These are phyloP conservation scores for Hetaerina titia DNA, from an alignment of 2,888 invertebrate genomes.

Conservation along the genomic window DNA sequence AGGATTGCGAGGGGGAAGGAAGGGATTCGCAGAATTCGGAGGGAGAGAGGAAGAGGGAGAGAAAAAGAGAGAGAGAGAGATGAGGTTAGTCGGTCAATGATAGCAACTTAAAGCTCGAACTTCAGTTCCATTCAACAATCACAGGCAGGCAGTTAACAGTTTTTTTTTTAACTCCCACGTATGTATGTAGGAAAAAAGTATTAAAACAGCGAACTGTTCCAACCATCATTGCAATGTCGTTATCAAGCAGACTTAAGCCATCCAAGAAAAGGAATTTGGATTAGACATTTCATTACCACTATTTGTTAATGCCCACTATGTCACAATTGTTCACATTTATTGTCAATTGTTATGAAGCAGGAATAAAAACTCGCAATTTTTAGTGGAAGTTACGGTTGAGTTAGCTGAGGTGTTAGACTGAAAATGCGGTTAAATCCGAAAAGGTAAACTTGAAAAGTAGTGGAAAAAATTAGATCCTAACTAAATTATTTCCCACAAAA, in stretches of 20 bases:
- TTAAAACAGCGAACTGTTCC: neutral
- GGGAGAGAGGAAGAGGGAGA: neutral
- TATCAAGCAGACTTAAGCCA: neutral
- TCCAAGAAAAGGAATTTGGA: neutral
- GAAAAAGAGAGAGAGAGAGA: neutral
- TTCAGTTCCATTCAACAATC: neutral
- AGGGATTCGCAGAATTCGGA: neutral
- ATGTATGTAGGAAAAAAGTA: neutral
- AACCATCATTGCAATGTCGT: neutral
- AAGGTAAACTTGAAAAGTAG: too few relatives aligned
- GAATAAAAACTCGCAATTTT: neutral
- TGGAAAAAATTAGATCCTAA: too few relatives aligned
- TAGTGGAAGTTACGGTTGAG: too few relatives aligned
- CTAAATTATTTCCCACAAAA: too few relatives aligned
- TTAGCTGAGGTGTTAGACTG: too few relatives aligned
- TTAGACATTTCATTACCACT: neutral
- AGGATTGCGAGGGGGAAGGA: neutral
- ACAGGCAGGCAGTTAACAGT: neutral
- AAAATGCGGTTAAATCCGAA: too few relatives aligned
- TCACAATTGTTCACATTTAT: neutral
- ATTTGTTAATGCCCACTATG: neutral
- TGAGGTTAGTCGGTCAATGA: conserved; percentile 38
- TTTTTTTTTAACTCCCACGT: neutral
- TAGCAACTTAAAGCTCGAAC: neutral
- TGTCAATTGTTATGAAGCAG: neutral